Conservation (phyloP, 2,113 vertebrate genomes). For the Hippocampus abdominalis region DNA sequence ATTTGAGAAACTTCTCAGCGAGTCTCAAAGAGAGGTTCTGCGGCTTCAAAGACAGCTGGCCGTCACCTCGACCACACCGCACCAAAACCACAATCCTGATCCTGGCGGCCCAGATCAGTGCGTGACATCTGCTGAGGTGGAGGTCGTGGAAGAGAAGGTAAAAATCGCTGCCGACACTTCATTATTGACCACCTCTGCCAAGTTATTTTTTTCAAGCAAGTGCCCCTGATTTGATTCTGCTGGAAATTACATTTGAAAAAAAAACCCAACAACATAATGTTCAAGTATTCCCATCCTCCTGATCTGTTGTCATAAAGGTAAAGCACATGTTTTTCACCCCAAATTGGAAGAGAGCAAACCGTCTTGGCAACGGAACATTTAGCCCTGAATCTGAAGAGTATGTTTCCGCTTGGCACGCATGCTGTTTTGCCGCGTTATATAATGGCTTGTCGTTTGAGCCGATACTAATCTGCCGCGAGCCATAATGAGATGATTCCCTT, state of each 20-base stretch:
- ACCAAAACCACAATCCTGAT: constrained; percentile 26
- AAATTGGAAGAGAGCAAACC: neutral
- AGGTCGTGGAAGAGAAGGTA: constrained; percentile 44
- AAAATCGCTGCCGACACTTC: neutral
- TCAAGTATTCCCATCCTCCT: neutral
- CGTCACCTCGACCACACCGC: constrained; percentile 62
- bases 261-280: neutral
- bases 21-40: constrained; percentile 92
- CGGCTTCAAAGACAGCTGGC: constrained; percentile 93
- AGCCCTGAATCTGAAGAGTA: constrained; percentile 31
- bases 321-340: neutral
- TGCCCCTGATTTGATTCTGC: neutral
- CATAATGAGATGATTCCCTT: constrained; percentile 68
- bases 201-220: neutral
- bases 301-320: neutral
- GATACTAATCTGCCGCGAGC: constrained; percentile 63
- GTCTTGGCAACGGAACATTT: constrained; percentile 29
- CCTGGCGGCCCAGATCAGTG: constrained; percentile 15
- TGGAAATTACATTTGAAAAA: neutral
- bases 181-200: neutral
- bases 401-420: constrained; percentile 55
- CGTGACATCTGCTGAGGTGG: constrained; percentile 19
- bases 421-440: constrained; percentile 60
- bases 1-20: constrained; percentile 84
- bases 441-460: constrained; percentile 51